Percentiles rank a stretch among this genome's conserved stretches.
These are phyloP conservation scores for Beroe forskalii DNA, from an alignment of 37 sponge, comb jelly and placozoan species.

Conservation along the genomic window DNA sequence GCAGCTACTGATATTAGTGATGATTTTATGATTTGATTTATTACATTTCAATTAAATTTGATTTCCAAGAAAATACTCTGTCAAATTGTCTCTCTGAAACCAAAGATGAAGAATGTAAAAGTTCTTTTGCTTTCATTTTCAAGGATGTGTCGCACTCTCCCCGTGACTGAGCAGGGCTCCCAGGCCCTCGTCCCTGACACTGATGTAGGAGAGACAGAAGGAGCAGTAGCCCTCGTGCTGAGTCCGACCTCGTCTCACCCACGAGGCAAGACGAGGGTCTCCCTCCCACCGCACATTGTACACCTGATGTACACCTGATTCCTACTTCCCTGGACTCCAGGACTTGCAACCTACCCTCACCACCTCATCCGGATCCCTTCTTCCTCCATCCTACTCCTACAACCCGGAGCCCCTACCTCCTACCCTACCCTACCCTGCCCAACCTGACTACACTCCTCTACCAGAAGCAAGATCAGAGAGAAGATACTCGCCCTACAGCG, in stretches of 20 bases:
- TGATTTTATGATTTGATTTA: not conserved
- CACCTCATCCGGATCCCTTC: not conserved
- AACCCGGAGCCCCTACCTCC: not conserved
- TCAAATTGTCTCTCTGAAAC: too few relatives aligned
- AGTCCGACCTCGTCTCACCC: constrained; percentile 33
- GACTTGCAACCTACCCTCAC: not conserved
- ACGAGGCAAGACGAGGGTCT: not conserved
- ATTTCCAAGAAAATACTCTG: not conserved
- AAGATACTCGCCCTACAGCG: not conserved
- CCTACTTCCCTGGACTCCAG: not conserved
- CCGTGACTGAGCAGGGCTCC: constrained; percentile 32
- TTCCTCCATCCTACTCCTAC: not conserved
- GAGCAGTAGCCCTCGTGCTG: constrained; percentile 1
- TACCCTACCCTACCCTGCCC: not conserved
- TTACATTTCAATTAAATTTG: not conserved
- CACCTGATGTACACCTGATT: not conserved
- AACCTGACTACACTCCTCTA: too few relatives aligned
- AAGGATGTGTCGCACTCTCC: not conserved
- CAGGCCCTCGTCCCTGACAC: constrained; percentile 3
- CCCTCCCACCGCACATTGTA: not conserved
- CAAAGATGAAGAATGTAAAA: too few relatives aligned
- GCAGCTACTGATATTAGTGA: not conserved
- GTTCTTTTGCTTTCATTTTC: too few relatives aligned
- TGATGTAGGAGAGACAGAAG: constrained; percentile 36
- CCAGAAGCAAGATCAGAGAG: too few relatives aligned